A percentile compares a stretch with the other conserved stretches of the same genome.
Conservation (phyloP, 2,888 invertebrate species). For the Noctuana brunneofusca region DNA sequence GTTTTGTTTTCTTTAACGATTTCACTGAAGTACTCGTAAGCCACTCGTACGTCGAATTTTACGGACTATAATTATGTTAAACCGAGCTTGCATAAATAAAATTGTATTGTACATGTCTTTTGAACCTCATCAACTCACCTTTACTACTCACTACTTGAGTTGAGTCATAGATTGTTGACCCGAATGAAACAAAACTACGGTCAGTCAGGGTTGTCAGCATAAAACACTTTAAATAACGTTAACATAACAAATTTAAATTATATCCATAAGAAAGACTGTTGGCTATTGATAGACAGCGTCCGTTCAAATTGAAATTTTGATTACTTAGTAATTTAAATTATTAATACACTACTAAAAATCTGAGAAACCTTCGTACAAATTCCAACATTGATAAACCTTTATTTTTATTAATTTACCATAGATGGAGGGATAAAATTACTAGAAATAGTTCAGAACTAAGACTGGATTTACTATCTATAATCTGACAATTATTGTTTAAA, state of each 20-base stretch:
- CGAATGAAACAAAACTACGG: slow-evolving; percentile 26
- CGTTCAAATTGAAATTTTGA: too few relatives aligned
- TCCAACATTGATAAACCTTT: too few relatives aligned
- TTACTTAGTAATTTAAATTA: too few relatives aligned
- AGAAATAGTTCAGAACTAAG: too few relatives aligned
- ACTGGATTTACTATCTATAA: too few relatives aligned
- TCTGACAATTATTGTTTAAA: too few relatives aligned
- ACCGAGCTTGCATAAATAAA: slow-evolving; percentile 6
- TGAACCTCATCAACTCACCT: slow-evolving; percentile 21
- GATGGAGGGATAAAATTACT: too few relatives aligned
- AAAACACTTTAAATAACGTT: neutral
- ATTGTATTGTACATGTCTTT: slow-evolving; percentile 17
- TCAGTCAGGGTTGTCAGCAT: slow-evolving; percentile 15
- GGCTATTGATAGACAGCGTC: neutral
- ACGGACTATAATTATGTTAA: neutral
- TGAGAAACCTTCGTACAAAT: too few relatives aligned
- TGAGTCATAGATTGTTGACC: slow-evolving; percentile 32
- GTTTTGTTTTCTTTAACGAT: neutral
- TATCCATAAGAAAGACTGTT: too few relatives aligned
- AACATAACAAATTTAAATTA: neutral
- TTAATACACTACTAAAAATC: too few relatives aligned
- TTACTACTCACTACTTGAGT: slow-evolving; percentile 15
- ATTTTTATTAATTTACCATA: too few relatives aligned
- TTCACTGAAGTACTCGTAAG: neutral
- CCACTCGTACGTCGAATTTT: neutral